Percentiles rank a stretch among this genome's conserved stretches.
Conservation (phyloP, 2,888 invertebrate species). For the Orthosia gothica region DNA sequence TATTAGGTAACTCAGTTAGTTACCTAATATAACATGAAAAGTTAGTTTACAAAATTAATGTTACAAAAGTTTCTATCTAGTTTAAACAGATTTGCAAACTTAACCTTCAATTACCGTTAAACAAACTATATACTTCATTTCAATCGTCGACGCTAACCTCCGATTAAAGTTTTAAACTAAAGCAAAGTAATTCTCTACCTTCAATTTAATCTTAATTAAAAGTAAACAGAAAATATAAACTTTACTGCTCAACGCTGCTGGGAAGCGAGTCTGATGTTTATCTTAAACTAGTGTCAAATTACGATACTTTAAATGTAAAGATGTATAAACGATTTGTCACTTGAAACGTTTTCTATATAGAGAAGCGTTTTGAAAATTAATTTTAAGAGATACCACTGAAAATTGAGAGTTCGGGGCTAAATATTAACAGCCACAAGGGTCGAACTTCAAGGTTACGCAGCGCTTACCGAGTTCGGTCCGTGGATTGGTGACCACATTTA, state of each 20-base stretch:
- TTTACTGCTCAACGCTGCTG: conserved; percentile 9
- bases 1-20: background rate
- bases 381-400: no score
- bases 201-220: conserved; percentile 39
- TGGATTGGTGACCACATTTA: no score
- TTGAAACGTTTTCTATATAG: background rate
- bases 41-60: background rate
- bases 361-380: background rate
- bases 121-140: conserved; percentile 24
- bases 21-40: background rate
- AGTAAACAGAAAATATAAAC: conserved; percentile 51
- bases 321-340: background rate
- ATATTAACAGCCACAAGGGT: no score
- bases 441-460: no score
- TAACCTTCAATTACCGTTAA: conserved; percentile 29
- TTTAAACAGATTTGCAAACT: background rate
- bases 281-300: conserved; percentile 29
- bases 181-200: conserved; percentile 34
- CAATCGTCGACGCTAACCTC: conserved; percentile 4
- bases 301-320: conserved; percentile 1
- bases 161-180: conserved; percentile 34
- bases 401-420: no score
- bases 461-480: no score
- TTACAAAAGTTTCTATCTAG: background rate
- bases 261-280: conserved; percentile 32